These are phyloP conservation scores for Tretioscincus oriximinensis DNA, from an alignment of 2,113 vertebrate genomes.

Conservation along the genomic window DNA sequence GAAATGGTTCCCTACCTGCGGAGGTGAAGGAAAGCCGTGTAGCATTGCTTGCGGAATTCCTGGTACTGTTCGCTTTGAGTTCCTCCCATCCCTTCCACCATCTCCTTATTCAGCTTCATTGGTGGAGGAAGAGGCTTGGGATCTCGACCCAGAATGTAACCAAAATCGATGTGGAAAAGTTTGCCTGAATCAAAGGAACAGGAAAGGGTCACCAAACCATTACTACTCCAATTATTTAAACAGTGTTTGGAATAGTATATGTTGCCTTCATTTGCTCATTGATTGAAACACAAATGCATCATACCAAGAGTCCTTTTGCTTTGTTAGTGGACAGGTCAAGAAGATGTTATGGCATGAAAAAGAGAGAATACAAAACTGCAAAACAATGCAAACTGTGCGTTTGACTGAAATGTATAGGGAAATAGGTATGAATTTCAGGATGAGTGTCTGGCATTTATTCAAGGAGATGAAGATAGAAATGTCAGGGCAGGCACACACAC, in stretches of 20 bases:
- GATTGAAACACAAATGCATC: too few species aligned
- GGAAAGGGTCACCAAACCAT: neutral
- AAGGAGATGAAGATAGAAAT: too few species aligned
- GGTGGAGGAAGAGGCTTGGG: slow-evolving; percentile 96
- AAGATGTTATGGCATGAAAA: too few species aligned
- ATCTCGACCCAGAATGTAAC: slow-evolving; percentile 96
- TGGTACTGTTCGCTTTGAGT: slow-evolving; percentile 99
- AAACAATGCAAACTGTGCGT: too few species aligned
- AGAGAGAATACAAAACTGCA: too few species aligned
- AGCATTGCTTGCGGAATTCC: slow-evolving; percentile 97
- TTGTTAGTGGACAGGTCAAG: too few species aligned
- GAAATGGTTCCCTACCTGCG: slow-evolving; percentile 76
- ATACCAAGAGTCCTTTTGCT: too few species aligned
- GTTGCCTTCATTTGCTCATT: too few species aligned
- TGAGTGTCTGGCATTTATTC: too few species aligned
- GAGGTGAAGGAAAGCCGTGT: slow-evolving; percentile 96
- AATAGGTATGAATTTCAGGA: too few species aligned
- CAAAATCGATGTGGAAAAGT: slow-evolving; percentile 98
- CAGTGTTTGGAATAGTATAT: neutral
- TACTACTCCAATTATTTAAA: neutral
- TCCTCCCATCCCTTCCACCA: slow-evolving; percentile 99
- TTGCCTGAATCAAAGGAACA: slow-evolving; percentile 76
- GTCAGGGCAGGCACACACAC: too few species aligned
- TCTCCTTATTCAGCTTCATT: slow-evolving; percentile 99
- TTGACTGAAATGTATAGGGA: too few species aligned